Evolutionary conservation across 2,113 vertebrate genomes (phyloP), one percentile per base, ranked within the genome.

Genomic region (Syngnathus floridae): DNA sequence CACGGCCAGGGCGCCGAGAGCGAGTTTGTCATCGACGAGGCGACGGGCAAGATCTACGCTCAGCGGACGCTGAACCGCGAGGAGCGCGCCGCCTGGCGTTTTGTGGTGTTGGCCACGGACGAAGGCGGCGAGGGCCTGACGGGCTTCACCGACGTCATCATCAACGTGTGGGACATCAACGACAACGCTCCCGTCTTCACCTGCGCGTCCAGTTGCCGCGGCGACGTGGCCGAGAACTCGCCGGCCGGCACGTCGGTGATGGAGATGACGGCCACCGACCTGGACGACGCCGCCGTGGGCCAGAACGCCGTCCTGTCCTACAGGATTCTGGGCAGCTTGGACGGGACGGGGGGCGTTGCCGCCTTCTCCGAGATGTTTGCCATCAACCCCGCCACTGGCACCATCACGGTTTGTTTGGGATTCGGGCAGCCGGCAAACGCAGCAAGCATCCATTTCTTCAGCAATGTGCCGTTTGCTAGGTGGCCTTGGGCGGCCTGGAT

Each of bases 141-240:
- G 0, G 94, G 94, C 31, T 96, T 96, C 88, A 93, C 93, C 1
- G 94, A 96, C 37, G 90, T 95, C 68, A 93, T 95, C 77, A 95
- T 96, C 76, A 94, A 91, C 0, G 93, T 95, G 40, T 92, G 92
- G 92, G 94, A 95, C 76, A 91, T 96, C 72, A 96, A 95, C 13
- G 94, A 95, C 85, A 95, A 93, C 0, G 89, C 90, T 0, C 94
- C 93, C 1, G 5, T 76, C 26, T 95, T 95, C 80, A 71, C 65
- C 0, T 96, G 93, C n/a, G 84, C 91, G 59, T 91, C 91, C 43
- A 91, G 87, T 36, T 95, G 94, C 73, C 92, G 84, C 0, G 93
- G 92, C 1, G 91, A 87, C 0, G 91, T 94, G 16, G 79, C 91
- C 1, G 94, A 96, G 75, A 92, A 95, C 79, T 92, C 93, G 0